These are phyloP conservation scores for Parnassius smintheus DNA, from an alignment of 2,888 invertebrate species.

Conservation along the genomic window DNA sequence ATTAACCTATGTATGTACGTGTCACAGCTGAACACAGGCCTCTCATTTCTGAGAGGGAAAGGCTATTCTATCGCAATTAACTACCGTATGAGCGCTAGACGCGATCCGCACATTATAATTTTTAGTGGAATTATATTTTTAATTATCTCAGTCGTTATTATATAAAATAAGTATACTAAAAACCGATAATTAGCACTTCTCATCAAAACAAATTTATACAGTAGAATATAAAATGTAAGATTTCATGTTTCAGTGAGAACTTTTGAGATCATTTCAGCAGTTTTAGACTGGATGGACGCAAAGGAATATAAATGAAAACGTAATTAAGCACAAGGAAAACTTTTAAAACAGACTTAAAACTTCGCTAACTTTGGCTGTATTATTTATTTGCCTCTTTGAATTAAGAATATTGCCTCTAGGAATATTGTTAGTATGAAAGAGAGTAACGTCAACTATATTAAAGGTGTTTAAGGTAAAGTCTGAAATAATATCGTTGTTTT, in stretches of 20 bases:
- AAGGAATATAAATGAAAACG: slow-evolving; percentile 73
- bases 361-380: slow-evolving; percentile 59
- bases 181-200: no score
- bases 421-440: slow-evolving; percentile 28
- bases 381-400: slow-evolving; percentile 61
- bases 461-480: slow-evolving; percentile 19
- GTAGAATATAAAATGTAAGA: background rate
- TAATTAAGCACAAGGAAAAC: slow-evolving; percentile 72
- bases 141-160: no score
- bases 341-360: slow-evolving; percentile 68
- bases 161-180: no score
- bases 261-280: slow-evolving; percentile 13
- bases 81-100: no score
- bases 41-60: no score
- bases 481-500: background rate
- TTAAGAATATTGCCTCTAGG: slow-evolving; percentile 40
- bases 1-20: no score
- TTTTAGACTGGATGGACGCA: slow-evolving; percentile 48
- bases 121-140: no score
- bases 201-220: no score
- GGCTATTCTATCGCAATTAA: no score
- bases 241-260: slow-evolving; percentile 16
- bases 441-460: slow-evolving; percentile 15
- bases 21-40: no score
- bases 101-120: no score